phyloP scores from a whole-genome alignment of 2,888 invertebrate genomes.

The Drosophila longiperda region DNA sequence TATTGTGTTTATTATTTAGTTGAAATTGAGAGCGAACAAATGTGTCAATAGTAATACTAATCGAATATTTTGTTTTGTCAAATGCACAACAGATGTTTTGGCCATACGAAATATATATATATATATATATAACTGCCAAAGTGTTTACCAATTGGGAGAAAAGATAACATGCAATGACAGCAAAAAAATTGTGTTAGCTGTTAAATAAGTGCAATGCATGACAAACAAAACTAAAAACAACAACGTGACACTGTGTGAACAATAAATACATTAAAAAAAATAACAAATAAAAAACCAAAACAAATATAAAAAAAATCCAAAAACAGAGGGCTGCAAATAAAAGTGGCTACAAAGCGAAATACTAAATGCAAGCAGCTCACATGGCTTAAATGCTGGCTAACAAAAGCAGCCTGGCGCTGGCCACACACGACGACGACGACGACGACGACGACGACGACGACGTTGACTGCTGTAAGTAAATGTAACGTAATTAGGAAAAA shows the following conservation, averaged over 20 bases:
- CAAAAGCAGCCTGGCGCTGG: conserved; percentile 15
- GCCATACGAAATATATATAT: conserved; percentile 22
- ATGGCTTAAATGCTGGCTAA: conserved; percentile 34
- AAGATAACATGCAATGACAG: conserved; percentile 53
- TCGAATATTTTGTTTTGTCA: conserved; percentile 51
- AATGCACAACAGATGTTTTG: conserved; percentile 58
- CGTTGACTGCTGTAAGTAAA: conserved; percentile 33
- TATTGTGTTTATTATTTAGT: conserved; percentile 9
- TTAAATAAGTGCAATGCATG: conserved; percentile 61
- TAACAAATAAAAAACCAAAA: conserved; percentile 7
- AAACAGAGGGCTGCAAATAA: conserved; percentile 22
- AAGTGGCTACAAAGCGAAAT: conserved; percentile 24
- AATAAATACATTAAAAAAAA: conserved; percentile 61
- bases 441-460: conserved; percentile 26
- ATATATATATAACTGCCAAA: conserved; percentile 59
- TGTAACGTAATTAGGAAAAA: conserved; percentile 53
- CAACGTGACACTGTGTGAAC: conserved; percentile 76
- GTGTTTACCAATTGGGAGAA: conserved; percentile 63
- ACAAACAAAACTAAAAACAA: conserved; percentile 65
- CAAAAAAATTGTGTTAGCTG: conserved; percentile 52
- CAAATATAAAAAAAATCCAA: conserved; percentile 18
- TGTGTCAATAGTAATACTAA: conserved; percentile 50
- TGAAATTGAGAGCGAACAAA: conserved; percentile 26
- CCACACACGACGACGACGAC: conserved; percentile 36
- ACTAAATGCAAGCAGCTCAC: conserved; percentile 41